phyloP scores from a whole-genome alignment of 2,113 vertebrate species.

The Strix aluco region DNA sequence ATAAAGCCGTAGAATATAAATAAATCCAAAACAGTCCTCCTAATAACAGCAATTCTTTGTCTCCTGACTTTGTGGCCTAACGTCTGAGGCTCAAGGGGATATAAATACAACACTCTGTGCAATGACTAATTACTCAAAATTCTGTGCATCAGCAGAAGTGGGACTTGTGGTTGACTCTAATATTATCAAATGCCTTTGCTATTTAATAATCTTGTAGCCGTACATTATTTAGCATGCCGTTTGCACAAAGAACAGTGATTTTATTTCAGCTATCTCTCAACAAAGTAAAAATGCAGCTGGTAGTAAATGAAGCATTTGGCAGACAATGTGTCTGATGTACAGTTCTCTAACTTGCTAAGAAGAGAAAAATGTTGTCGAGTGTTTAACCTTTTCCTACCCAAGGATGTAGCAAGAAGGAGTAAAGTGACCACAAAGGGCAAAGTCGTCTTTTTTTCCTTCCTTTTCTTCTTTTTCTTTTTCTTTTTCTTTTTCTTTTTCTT shows the following conservation, averaged over 20 bases:
- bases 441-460: background rate
- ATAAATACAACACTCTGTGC: slow-evolving; percentile 73
- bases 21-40: slow-evolving; percentile 68
- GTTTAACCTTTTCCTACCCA: slow-evolving; percentile 69
- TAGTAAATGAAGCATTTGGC: slow-evolving; percentile 74
- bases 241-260: slow-evolving; percentile 73
- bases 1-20: slow-evolving; percentile 72
- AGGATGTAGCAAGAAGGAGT: background rate
- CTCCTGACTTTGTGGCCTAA: slow-evolving; percentile 80
- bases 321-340: slow-evolving; percentile 68
- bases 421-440: slow-evolving; percentile 48
- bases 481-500: no score
- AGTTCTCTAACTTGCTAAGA: slow-evolving; percentile 60
- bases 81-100: slow-evolving; percentile 72
- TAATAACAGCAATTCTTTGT: slow-evolving; percentile 75
- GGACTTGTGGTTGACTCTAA: slow-evolving; percentile 76
- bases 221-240: slow-evolving; percentile 61
- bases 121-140: slow-evolving; percentile 78
- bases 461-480: no score
- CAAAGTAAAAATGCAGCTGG: slow-evolving; percentile 76
- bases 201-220: slow-evolving; percentile 72
- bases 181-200: slow-evolving; percentile 76
- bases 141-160: slow-evolving; percentile 78
- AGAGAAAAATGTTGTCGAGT: slow-evolving; percentile 47
- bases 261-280: slow-evolving; percentile 72